phyloP scores from a whole-genome alignment of 2,113 vertebrate species.

The Enhydra lutris region DNA sequence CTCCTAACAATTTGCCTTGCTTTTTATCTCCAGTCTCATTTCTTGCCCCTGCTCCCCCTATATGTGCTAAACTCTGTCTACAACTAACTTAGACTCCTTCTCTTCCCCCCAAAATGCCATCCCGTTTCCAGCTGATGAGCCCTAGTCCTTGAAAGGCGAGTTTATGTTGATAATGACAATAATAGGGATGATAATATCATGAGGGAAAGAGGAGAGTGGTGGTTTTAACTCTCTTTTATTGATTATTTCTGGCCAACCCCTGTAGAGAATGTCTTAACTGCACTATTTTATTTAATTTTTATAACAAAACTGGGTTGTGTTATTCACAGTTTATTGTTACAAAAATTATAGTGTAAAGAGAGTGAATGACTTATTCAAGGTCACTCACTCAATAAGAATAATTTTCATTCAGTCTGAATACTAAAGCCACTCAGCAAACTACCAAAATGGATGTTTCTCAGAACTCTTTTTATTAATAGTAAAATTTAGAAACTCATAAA shows the following conservation, averaged over 20 bases:
- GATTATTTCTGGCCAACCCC: background rate
- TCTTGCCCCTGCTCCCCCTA: background rate
- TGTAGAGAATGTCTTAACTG: background rate
- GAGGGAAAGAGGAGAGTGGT: background rate
- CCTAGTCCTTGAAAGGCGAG: background rate
- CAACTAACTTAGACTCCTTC: background rate
- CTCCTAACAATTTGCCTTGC: background rate
- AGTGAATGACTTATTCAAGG: background rate
- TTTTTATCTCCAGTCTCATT: background rate
- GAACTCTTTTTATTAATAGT: background rate
- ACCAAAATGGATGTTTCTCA: background rate
- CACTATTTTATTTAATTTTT: background rate
- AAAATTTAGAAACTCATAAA: background rate
- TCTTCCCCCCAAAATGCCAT: background rate
- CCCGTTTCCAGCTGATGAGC: background rate
- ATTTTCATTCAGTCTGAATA: slow-evolving; percentile 5
- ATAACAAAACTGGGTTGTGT: background rate
- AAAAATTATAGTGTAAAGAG: background rate
- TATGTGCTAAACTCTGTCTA: background rate
- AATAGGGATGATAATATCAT: background rate
- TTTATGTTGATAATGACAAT: background rate
- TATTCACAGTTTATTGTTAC: background rate
- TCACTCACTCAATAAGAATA: background rate
- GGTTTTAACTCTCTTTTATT: background rate
- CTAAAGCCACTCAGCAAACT: background rate